phyloP scores from a whole-genome alignment of 2,797 vertebrate genomes.

The Malurus splendens region DNA sequence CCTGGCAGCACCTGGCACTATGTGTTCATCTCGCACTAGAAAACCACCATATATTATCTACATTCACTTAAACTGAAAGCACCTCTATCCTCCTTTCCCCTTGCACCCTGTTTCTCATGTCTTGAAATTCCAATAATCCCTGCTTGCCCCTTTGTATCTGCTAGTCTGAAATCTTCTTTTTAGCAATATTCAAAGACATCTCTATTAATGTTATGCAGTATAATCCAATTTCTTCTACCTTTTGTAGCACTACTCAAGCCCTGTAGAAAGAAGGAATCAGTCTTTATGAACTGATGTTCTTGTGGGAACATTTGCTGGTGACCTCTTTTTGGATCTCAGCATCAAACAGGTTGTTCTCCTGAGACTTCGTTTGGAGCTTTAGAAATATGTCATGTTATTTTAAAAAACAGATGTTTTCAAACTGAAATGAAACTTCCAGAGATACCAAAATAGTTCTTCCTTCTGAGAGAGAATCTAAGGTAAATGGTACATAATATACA shows the following conservation, averaged over 20 bases:
- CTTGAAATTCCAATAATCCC: not conserved
- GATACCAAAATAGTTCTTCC: not conserved
- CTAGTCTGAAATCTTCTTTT: not conserved
- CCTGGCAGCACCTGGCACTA: not conserved
- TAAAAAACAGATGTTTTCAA: not conserved
- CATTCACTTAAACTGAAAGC: not conserved
- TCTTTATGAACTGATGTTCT: not conserved
- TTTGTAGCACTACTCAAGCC: not conserved
- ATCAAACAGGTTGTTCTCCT: not conserved
- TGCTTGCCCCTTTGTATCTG: not conserved
- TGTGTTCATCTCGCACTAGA: not conserved
- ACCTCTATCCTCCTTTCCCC: not conserved
- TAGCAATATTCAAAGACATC: not conserved
- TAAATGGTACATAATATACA: not conserved
- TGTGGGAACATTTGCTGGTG: not conserved
- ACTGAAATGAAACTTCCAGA: not conserved
- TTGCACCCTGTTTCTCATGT: not conserved
- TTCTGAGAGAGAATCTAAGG: not conserved
- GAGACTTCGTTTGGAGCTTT: not conserved
- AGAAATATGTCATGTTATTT: not conserved
- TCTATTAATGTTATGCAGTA: not conserved
- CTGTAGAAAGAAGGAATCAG: not conserved
- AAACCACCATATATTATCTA: not conserved
- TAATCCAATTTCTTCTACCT: not conserved
- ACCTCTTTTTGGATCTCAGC: not conserved